Conservation (phyloP, 2,113 vertebrate species). For the Nanorana parkeri region DNA sequence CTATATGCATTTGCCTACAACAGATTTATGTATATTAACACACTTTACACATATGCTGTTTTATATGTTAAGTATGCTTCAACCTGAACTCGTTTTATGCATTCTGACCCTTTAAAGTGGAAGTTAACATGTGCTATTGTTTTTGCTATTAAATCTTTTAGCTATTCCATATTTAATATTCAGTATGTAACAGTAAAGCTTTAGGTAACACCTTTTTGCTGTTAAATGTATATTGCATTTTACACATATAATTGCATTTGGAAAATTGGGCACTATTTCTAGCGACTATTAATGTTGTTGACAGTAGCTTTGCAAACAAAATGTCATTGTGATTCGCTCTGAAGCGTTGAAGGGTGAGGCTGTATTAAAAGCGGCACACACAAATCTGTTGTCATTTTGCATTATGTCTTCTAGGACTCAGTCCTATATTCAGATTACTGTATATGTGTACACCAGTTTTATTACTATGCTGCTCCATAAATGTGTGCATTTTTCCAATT, state of each 20-base stretch:
- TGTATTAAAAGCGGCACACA: background rate
- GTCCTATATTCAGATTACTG: too few species aligned
- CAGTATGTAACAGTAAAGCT: background rate
- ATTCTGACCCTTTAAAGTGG: background rate
- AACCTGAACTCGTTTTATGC: background rate
- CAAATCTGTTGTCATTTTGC: background rate
- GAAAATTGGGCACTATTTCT: conserved; percentile 6
- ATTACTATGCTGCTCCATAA: too few species aligned
- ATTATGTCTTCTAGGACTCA: too few species aligned
- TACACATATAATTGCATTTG: conserved; percentile 29
- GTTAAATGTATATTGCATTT: conserved; percentile 25
- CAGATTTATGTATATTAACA: too few species aligned
- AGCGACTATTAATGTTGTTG: conserved; percentile 11
- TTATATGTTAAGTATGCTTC: too few species aligned
- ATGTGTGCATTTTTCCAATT: too few species aligned
- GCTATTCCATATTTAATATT: background rate
- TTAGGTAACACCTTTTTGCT: conserved; percentile 39
- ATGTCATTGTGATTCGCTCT: background rate
- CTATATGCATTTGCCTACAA: too few species aligned
- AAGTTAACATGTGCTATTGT: conserved; percentile 7
- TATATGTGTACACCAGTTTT: too few species aligned
- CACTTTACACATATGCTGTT: too few species aligned
- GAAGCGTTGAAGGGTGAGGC: background rate
- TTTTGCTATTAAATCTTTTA: background rate
- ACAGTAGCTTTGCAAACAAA: background rate